Percentiles rank a stretch among this genome's conserved stretches.
Evolutionary conservation across 2,797 vertebrate genomes (phyloP).

Genomic region (Pogonophryne albipinna): DNA sequence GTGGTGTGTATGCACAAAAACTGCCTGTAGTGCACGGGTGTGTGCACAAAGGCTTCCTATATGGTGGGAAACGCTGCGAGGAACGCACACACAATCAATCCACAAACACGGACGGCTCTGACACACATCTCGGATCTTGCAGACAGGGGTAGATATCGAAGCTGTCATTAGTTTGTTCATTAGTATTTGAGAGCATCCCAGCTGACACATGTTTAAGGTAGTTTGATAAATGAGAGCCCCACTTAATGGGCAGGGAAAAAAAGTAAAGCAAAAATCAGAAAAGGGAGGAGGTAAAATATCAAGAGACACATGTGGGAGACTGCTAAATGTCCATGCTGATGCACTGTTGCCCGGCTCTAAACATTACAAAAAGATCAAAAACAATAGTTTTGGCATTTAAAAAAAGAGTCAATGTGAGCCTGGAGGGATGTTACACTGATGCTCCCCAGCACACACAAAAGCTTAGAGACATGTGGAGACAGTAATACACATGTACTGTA

Average conservation of each 20-base stretch:
- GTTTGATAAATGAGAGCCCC: conserved; percentile 78
- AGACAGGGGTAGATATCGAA: conserved; percentile 70
- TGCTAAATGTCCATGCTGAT: conserved; percentile 72
- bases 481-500: conserved; percentile 53
- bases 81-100: conserved; percentile 23
- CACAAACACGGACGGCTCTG: conserved; percentile 41
- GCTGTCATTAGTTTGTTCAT: conserved; percentile 81
- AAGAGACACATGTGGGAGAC: conserved; percentile 73
- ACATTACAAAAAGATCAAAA: conserved; percentile 76
- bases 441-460: conserved; percentile 1
- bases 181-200: conserved; percentile 62
- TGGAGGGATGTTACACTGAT: conserved; percentile 78
- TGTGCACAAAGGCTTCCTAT: conserved; percentile 33
- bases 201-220: conserved; percentile 67
- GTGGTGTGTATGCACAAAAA: conserved; percentile 40
- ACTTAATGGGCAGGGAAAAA: conserved; percentile 34
- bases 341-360: conserved; percentile 72
- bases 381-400: conserved; percentile 76
- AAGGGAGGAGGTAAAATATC: conserved; percentile 64
- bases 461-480: conserved; percentile 27
- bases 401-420: conserved; percentile 82
- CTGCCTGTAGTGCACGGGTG: conserved; percentile 56
- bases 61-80: conserved; percentile 31
- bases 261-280: conserved; percentile 31
- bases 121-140: conserved; percentile 71